phyloP scores from a whole-genome alignment of 1,140 invertebrate species.

The Lepidurus arcticus region DNA sequence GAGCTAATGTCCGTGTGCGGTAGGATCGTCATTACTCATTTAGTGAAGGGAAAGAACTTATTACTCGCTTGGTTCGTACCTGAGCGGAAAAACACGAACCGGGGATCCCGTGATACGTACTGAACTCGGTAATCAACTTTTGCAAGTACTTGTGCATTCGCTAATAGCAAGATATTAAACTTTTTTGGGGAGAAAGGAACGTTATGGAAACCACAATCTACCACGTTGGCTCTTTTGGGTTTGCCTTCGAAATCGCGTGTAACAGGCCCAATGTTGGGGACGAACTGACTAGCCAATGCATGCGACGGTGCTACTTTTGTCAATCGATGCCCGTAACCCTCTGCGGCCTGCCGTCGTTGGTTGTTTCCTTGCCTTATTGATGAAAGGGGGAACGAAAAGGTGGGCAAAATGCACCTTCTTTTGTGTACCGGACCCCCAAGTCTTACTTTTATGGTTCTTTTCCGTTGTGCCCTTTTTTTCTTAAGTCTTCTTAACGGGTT shows the following conservation, averaged over 20 bases:
- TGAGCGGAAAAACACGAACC: too few relatives aligned
- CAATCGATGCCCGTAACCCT: constrained; percentile 20
- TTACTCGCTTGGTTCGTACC: too few relatives aligned
- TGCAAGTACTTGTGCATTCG: too few relatives aligned
- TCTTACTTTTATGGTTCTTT: constrained; percentile 6
- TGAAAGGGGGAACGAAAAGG: not conserved
- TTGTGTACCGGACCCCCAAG: not conserved
- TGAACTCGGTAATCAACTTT: too few relatives aligned
- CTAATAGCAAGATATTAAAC: too few relatives aligned
- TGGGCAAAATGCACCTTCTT: not conserved
- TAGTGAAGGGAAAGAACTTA: too few relatives aligned
- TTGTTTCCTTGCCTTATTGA: constrained; percentile 16
- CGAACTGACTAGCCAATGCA: constrained; percentile 11
- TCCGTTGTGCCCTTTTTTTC: not conserved
- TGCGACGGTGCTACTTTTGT: constrained; percentile 10
- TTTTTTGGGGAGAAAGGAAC: too few relatives aligned
- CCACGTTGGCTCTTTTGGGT: not conserved
- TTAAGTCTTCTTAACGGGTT: not conserved
- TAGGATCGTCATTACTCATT: too few relatives aligned
- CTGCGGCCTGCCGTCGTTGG: constrained; percentile 3
- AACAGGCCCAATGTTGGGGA: constrained; percentile 20
- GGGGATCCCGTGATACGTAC: too few relatives aligned
- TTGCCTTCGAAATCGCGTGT: not conserved
- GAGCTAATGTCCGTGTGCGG: too few relatives aligned
- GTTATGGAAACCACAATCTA: too few relatives aligned